Base-by-base conservation (phyloP, 2,113 vertebrate species). In the Forbesichthys agassizii region DNA sequence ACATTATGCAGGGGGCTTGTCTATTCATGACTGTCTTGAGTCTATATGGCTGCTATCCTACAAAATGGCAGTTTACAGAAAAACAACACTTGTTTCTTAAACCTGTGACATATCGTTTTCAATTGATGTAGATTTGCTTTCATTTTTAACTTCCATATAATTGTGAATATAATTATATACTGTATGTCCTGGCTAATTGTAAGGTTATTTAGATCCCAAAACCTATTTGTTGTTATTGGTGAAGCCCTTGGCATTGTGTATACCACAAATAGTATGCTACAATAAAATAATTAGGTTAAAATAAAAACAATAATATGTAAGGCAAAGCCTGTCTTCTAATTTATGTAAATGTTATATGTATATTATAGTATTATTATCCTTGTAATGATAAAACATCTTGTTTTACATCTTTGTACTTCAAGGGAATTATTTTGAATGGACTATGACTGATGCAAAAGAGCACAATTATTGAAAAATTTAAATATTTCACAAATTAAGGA, bases 11-110 rank as follows among this genome's bases (percentile, higher is more conserved):
- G 80, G 59, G 82, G 73, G 78, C 78, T 64, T 36, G 69, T 86
- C 78, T 79, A 33, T 47, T 51, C 70, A 51, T 61, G 75, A 64
- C 74, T 69, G 71, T 84, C 79, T 84, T 33, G 69, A 84, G 79
- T 83, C 79, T 83, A 78, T 86, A 93, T 93, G 92, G 92, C 92
- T 93, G 88, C 91, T 92, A 90, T 93, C 92, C 92, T 93, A 92
- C 72, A 85, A 89, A 87, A 90, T 90, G 91, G 92, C 91, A 93
- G 92, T 89, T 85, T 84, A 79, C 78, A 77, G 64, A 52, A 72
- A 72, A 77, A 51, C 10, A 49, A 20, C 11, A 27, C 54, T 60
- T 33, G 48, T 59, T 57, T 78, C 27, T 68, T 64, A 55, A 65
- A 66, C 75, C 64, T 74, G 42, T 51, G 51, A 33, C 48, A 33